phyloP scores from a whole-genome alignment of 2,797 vertebrate species.

The Tokudaia muenninki region DNA sequence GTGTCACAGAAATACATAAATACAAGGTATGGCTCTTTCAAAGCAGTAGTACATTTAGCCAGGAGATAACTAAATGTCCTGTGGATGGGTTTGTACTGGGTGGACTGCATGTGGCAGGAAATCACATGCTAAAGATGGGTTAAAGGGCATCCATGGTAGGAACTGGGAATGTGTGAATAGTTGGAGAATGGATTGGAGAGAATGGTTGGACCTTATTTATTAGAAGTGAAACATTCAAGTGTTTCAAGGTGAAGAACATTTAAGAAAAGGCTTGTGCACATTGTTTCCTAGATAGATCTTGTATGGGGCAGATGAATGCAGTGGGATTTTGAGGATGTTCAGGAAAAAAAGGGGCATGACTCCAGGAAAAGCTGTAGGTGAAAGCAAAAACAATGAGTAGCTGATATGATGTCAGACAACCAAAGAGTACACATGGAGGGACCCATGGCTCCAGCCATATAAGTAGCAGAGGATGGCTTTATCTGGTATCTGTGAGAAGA shows the following conservation, averaged over 20 bases:
- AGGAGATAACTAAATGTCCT: background rate
- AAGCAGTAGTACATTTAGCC: background rate
- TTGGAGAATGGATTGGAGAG: background rate
- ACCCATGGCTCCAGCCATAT: no score
- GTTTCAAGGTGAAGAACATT: background rate
- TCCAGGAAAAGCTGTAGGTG: background rate
- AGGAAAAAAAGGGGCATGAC: background rate
- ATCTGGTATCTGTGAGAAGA: no score
- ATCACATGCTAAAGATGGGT: background rate
- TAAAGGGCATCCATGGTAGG: background rate
- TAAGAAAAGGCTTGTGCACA: background rate
- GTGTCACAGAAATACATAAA: background rate
- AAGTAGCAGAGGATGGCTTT: no score
- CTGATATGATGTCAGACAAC: background rate
- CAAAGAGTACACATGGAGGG: no score
- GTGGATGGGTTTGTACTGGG: background rate
- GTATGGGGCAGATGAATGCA: fast-evolving
- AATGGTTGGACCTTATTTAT: background rate
- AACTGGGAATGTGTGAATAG: background rate
- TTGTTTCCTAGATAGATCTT: background rate
- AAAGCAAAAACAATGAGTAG: background rate
- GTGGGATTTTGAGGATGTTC: background rate
- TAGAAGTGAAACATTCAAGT: background rate
- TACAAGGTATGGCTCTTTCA: background rate
- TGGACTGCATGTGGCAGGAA: background rate